Conservation (phyloP, 2,888 invertebrate species). For the Lobophora halterata region DNA sequence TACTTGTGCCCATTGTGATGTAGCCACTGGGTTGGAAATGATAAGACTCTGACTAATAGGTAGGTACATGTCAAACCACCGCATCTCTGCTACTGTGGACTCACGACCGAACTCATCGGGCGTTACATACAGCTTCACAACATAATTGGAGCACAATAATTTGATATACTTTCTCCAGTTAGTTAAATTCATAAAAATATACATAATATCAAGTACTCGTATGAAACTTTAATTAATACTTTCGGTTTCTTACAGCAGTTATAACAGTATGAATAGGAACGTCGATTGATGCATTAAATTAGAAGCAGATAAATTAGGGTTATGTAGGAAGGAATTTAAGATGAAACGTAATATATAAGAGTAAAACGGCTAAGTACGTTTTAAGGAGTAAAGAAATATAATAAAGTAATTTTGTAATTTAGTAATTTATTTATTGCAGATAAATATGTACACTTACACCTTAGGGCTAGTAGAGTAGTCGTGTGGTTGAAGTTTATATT, state of each 20-base stretch:
- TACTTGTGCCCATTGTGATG: slow-evolving; percentile 19
- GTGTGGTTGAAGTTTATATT: no score
- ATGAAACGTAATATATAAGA: no score
- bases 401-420: no score
- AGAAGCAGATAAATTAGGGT: no score
- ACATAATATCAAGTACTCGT: slow-evolving; percentile 40
- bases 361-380: no score
- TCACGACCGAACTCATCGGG: slow-evolving; percentile 43
- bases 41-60: slow-evolving; percentile 20
- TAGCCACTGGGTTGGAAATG: slow-evolving; percentile 25
- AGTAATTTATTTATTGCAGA: no score
- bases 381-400: no score
- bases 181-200: slow-evolving; percentile 56
- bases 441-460: no score
- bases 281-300: no score
- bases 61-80: slow-evolving; percentile 34
- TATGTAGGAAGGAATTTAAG: no score
- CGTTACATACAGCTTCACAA: slow-evolving; percentile 56
- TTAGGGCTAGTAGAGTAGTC: no score
- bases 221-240: slow-evolving; percentile 56
- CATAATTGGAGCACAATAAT: slow-evolving; percentile 74
- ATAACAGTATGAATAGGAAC: slow-evolving; percentile 18
- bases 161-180: slow-evolving; percentile 67
- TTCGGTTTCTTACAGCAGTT: slow-evolving; percentile 49
- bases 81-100: slow-evolving; percentile 23